phyloP scores from a whole-genome alignment of 2,797 vertebrate species.

The Heliangelus exortis region DNA sequence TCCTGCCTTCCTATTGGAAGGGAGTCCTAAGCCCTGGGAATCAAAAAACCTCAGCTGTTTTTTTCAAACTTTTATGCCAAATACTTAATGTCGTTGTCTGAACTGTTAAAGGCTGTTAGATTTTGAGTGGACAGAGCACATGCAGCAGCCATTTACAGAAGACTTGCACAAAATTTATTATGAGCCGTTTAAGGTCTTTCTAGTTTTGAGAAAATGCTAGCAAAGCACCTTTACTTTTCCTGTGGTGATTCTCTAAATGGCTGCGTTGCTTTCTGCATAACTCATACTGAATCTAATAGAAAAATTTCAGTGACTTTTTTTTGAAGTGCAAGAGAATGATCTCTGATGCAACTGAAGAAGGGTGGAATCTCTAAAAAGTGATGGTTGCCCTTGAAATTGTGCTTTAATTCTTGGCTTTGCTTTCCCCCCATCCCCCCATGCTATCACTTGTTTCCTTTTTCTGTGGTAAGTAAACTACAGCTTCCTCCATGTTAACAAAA shows the following conservation, averaged over 20 bases:
- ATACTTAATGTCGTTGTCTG: background rate
- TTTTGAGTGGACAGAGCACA: conserved; percentile 15
- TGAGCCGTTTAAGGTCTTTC: background rate
- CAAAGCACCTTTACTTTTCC: background rate
- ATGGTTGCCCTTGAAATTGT: conserved; percentile 32
- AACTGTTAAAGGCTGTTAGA: conserved; percentile 70
- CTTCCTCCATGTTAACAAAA: background rate
- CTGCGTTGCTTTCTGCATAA: conserved; percentile 38
- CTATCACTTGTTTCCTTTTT: conserved; percentile 77
- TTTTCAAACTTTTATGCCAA: background rate
- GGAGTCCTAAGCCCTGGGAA: background rate
- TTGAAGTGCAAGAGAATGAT: background rate
- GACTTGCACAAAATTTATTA: background rate
- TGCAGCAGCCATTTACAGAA: conserved; percentile 26
- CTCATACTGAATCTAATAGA: background rate
- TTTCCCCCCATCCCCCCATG: conserved; percentile 78
- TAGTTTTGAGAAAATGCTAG: background rate
- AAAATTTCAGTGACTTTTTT: conserved; percentile 1
- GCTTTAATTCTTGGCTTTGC: conserved; percentile 70
- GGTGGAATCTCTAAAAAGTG: background rate
- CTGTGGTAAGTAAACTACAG: conserved; percentile 82
- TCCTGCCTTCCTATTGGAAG: background rate
- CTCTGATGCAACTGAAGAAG: background rate
- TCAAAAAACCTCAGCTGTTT: background rate
- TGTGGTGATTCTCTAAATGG: conserved; percentile 1